Evolutionary conservation across 2,113 vertebrate species (phyloP).

Genomic region (Nansenia antarctica): DNA sequence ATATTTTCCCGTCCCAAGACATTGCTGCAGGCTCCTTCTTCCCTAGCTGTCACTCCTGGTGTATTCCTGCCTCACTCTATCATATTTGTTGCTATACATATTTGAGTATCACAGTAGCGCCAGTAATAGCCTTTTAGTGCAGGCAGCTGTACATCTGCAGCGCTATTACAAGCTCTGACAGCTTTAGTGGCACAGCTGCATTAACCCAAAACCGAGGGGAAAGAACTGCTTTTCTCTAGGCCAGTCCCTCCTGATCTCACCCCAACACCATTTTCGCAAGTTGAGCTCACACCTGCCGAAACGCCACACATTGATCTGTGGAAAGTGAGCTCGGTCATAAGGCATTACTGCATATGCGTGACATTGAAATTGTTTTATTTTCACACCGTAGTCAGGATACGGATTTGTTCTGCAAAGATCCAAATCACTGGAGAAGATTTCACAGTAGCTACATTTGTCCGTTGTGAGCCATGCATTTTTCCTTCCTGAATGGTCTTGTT

Average conservation of each 20-base stretch:
- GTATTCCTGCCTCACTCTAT: background rate
- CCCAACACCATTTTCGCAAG: slow-evolving; percentile 33
- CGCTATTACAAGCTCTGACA: slow-evolving; percentile 53
- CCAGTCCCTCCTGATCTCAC: slow-evolving; percentile 33
- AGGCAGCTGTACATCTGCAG: slow-evolving; percentile 51
- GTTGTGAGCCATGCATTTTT: background rate
- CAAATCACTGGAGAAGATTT: background rate
- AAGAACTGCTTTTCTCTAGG: slow-evolving; percentile 37
- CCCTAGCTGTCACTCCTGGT: background rate
- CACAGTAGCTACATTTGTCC: background rate
- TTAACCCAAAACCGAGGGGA: slow-evolving; percentile 51
- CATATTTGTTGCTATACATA: slow-evolving; percentile 22
- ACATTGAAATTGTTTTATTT: slow-evolving; percentile 1
- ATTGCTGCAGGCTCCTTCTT: background rate
- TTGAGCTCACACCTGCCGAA: slow-evolving; percentile 49
- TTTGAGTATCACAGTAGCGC: slow-evolving; percentile 36
- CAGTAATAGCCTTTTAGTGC: slow-evolving; percentile 53
- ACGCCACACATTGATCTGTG: slow-evolving; percentile 40
- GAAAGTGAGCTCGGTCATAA: slow-evolving; percentile 27
- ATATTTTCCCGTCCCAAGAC: background rate
- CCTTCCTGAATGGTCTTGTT: background rate
- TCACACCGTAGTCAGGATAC: slow-evolving; percentile 10
- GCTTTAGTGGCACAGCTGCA: slow-evolving; percentile 62
- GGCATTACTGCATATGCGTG: slow-evolving; percentile 22
- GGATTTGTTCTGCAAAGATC: slow-evolving; percentile 8